phyloP scores from a whole-genome alignment of 2,888 invertebrate species.

The Heteromurus nitidus region DNA sequence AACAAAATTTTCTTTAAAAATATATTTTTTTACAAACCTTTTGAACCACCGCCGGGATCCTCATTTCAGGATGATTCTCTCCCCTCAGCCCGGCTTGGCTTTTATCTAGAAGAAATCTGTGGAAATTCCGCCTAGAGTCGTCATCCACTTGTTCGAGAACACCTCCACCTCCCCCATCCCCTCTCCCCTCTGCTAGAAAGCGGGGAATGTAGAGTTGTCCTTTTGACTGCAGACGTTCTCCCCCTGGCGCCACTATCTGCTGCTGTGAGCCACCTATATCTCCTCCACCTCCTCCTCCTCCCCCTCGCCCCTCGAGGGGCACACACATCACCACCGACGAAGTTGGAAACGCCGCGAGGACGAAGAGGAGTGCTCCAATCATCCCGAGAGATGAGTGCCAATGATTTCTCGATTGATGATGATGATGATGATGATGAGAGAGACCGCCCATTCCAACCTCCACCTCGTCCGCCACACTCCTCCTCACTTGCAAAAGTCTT shows the following conservation, averaged over 20 bases:
- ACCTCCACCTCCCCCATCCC: not conserved
- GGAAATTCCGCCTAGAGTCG: not conserved
- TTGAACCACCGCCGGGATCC: slow-evolving; percentile 5
- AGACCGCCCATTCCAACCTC: not conserved
- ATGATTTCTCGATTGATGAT: slow-evolving; percentile 18
- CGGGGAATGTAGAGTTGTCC: slow-evolving; percentile 56
- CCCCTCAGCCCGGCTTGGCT: too few relatives aligned
- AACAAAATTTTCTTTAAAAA: too few relatives aligned
- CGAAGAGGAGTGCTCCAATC: slow-evolving; percentile 27
- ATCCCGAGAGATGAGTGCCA: slow-evolving; percentile 44
- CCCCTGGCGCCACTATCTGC: not conserved
- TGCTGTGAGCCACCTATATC: too few relatives aligned
- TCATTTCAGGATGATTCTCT: not conserved
- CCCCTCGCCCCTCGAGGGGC: slow-evolving; percentile 31
- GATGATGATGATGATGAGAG: slow-evolving; percentile 17
- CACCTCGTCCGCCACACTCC: not conserved
- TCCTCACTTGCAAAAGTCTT: slow-evolving; percentile 7
- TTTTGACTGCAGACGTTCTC: slow-evolving; percentile 43
- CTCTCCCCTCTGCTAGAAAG: too few relatives aligned
- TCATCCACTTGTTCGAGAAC: not conserved
- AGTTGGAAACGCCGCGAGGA: slow-evolving; percentile 47
- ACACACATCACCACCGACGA: slow-evolving; percentile 49
- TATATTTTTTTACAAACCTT: too few relatives aligned
- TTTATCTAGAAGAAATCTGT: not conserved
- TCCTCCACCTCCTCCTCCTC: not conserved